Percentiles rank a stretch among this genome's conserved stretches.
These are phyloP conservation scores for Diarsia dahlii DNA, from an alignment of 2,888 invertebrate species.

Conservation along the genomic window DNA sequence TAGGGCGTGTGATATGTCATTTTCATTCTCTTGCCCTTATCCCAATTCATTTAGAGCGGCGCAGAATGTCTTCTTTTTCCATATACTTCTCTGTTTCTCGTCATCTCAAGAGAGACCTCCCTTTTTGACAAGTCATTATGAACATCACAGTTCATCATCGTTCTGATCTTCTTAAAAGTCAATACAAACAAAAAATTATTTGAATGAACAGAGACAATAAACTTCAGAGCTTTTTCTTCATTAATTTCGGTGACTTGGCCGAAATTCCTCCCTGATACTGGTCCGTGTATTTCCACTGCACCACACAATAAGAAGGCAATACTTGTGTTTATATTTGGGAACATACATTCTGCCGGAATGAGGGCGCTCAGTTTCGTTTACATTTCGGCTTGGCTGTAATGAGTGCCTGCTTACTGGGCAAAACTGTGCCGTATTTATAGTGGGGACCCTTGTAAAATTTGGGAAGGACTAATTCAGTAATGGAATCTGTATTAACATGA, in stretches of 20 bases:
- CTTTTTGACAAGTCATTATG: too few relatives aligned
- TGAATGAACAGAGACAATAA: background rate
- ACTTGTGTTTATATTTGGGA: slow-evolving; percentile 50
- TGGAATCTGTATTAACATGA: slow-evolving; percentile 3
- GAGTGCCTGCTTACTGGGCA: slow-evolving; percentile 44
- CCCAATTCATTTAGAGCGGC: too few relatives aligned
- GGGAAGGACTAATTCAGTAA: background rate
- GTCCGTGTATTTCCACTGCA: slow-evolving; percentile 1
- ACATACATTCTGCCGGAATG: slow-evolving; percentile 45
- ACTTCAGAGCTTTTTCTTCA: background rate
- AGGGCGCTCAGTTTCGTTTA: slow-evolving; percentile 51
- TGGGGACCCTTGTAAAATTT: background rate
- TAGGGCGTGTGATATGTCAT: too few relatives aligned
- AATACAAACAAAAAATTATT: too few relatives aligned
- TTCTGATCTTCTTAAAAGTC: too few relatives aligned
- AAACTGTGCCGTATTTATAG: slow-evolving; percentile 35
- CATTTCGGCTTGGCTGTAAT: slow-evolving; percentile 48
- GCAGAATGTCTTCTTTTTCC: too few relatives aligned
- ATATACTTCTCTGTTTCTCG: too few relatives aligned
- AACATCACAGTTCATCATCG: too few relatives aligned
- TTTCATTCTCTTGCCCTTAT: too few relatives aligned
- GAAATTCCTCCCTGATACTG: background rate
- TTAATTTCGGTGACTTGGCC: background rate
- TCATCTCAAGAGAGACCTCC: too few relatives aligned
- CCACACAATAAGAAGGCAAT: slow-evolving; percentile 27